These are phyloP conservation scores for Erynnis tages DNA, from an alignment of 2,888 invertebrate genomes.

Conservation along the genomic window DNA sequence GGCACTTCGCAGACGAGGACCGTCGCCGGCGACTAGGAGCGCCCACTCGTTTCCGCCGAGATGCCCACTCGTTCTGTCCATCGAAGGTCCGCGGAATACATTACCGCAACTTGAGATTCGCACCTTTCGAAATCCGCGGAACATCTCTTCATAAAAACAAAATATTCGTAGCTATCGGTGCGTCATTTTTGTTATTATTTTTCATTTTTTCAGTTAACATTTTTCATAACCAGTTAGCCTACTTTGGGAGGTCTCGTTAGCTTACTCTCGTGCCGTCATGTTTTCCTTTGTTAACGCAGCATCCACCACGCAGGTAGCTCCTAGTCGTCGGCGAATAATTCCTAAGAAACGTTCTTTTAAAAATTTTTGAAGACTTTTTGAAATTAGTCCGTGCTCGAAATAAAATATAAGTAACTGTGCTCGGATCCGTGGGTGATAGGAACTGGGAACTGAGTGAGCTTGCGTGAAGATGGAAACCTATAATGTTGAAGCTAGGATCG, in stretches of 20 bases:
- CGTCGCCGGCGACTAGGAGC: slow-evolving; percentile 34
- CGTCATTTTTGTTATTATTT: too few relatives aligned
- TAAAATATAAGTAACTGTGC: background rate
- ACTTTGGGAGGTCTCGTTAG: too few relatives aligned
- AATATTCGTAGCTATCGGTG: too few relatives aligned
- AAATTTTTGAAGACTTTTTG: too few relatives aligned
- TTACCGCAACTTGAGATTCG: background rate
- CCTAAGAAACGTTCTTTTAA: slow-evolving; percentile 1
- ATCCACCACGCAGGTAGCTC: slow-evolving; percentile 3
- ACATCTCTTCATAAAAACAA: too few relatives aligned
- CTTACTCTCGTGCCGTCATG: too few relatives aligned
- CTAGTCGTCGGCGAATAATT: slow-evolving; percentile 18
- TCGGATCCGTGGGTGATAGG: background rate
- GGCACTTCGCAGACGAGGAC: background rate
- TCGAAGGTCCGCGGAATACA: background rate
- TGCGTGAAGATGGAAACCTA: background rate
- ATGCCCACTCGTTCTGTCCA: background rate
- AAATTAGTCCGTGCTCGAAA: too few relatives aligned
- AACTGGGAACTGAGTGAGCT: background rate
- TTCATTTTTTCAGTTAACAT: too few relatives aligned
- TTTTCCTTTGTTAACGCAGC: background rate
- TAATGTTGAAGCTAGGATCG: background rate
- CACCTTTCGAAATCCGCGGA: background rate
- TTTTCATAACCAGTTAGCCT: too few relatives aligned
- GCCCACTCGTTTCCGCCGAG: background rate